Evolutionary conservation across 2,113 vertebrate genomes (phyloP).

Genomic region (Toxotes chatareus): DNA sequence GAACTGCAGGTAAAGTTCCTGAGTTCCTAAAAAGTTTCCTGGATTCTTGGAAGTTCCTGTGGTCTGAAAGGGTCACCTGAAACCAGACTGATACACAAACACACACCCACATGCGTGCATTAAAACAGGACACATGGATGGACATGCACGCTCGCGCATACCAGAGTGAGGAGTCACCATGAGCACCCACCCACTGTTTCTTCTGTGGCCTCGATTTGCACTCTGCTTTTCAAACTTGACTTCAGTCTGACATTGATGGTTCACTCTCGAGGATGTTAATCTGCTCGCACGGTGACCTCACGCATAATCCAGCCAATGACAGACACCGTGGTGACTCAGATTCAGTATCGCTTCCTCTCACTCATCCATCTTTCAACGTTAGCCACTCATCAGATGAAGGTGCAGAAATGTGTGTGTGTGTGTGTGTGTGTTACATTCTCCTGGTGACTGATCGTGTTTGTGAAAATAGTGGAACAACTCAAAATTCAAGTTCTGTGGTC

Average conservation of each 20-base stretch:
- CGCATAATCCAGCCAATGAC: slow-evolving; percentile 18
- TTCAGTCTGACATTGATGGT: background rate
- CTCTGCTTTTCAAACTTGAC: background rate
- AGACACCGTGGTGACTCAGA: background rate
- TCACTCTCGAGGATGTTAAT: background rate
- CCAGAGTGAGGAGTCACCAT: background rate
- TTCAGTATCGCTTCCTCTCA: background rate
- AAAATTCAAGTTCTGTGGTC: too few relatives aligned
- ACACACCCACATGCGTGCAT: background rate
- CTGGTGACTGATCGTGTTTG: background rate
- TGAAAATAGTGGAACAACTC: background rate
- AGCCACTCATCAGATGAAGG: background rate
- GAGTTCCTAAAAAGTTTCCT: background rate
- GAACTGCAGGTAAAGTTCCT: background rate
- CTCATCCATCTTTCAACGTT: background rate
- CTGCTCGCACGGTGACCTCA: background rate
- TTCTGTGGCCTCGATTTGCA: background rate
- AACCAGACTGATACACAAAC: background rate
- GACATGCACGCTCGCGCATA: background rate
- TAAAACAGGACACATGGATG: background rate
- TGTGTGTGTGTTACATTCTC: background rate
- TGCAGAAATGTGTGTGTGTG: background rate
- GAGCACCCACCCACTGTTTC: background rate
- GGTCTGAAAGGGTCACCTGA: background rate
- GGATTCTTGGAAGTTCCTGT: background rate